Evolutionary conservation across 2,113 vertebrate genomes (phyloP), one percentile per base, ranked within the genome.

Genomic region (Ellobius talpinus): DNA sequence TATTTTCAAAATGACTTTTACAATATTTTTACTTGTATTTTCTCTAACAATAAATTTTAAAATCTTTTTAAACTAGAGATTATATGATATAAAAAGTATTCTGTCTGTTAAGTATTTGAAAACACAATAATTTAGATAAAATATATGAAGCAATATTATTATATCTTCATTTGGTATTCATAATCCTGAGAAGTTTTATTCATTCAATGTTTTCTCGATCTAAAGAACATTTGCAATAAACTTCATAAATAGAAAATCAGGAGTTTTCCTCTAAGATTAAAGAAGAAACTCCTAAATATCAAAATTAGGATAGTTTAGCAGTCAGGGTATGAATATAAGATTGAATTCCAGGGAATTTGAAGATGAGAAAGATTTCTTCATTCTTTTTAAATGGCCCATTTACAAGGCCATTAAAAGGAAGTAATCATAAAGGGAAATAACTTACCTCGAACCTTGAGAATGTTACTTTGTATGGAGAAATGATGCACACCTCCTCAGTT

Each of bases 31-130:
- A 2, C 42, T 66, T 93, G n/a, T 50, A 77, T 89, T 89, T 39
- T 61, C 58, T 21, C 0, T 3, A 84, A 84, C 0, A 93, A 36
- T 72, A 0, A 2, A 45, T 78, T 63, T 90, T 45, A 29, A 65
- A 79, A 78, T 47, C 39, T 0, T 47, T 70, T 72, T 63, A 31
- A 14, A 8, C 21, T 73, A 19, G 7, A n/a, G 13, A 26, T 58
- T 65, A 26, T 23, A 33, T 6, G 42, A 1, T 21, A 50, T 58
- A 58, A 33, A 58, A 58, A 11, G 42, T 88, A 26, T 76, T 55
- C 16, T 94, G 88, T 82, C 81, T 87, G 24, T 78, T 65, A 74
- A 7, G 36, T n/a, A 89, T 90, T 96, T 91, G 1, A n/a, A 87
- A 79, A n/a, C 81, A 58, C 50, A 72, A 36, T 55, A 86, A 1